Evolutionary conservation across 1,140 invertebrate species (phyloP).

Genomic region (Trigoniulus corallinus): DNA sequence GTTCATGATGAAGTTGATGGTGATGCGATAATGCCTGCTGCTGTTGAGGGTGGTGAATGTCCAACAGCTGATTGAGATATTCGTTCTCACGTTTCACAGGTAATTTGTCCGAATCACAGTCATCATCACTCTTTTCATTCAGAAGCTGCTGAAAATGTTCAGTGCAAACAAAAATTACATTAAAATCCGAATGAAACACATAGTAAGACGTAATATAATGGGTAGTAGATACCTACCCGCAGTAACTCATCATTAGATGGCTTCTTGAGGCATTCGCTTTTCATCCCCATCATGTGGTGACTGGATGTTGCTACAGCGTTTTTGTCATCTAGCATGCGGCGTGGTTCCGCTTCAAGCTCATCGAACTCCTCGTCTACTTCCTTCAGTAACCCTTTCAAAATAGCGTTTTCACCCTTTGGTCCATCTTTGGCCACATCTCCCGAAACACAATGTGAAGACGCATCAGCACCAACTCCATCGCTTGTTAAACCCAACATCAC

Average conservation of each 20-base stretch:
- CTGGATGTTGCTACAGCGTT: neutral
- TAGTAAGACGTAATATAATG: no score
- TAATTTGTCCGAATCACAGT: slow-evolving; percentile 43
- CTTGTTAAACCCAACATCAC: slow-evolving; percentile 22
- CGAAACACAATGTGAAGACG: slow-evolving; percentile 11
- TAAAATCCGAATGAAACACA: no score
- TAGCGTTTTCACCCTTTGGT: slow-evolving; percentile 32
- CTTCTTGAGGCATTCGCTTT: slow-evolving; percentile 35
- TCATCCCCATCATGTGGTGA: slow-evolving; percentile 11
- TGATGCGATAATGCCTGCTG: slow-evolving; percentile 2
- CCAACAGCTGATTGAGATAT: slow-evolving; percentile 13
- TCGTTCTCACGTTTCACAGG: no score
- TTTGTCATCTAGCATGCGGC: neutral
- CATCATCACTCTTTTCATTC: slow-evolving; percentile 66
- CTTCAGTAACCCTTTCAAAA: slow-evolving; percentile 60
- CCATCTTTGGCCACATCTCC: no score
- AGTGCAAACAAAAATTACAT: no score
- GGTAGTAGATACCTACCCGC: no score
- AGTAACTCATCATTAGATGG: no score
- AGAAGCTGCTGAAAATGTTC: slow-evolving; percentile 59
- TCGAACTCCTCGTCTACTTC: slow-evolving; percentile 62
- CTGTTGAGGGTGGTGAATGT: slow-evolving; percentile 15
- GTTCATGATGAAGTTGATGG: slow-evolving; percentile 8
- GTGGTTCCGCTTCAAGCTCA: slow-evolving; percentile 9
- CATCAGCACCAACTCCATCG: slow-evolving; percentile 20